Evolutionary conservation across 1,140 invertebrate species (phyloP).

Genomic region (Metopolophium dirhodum): DNA sequence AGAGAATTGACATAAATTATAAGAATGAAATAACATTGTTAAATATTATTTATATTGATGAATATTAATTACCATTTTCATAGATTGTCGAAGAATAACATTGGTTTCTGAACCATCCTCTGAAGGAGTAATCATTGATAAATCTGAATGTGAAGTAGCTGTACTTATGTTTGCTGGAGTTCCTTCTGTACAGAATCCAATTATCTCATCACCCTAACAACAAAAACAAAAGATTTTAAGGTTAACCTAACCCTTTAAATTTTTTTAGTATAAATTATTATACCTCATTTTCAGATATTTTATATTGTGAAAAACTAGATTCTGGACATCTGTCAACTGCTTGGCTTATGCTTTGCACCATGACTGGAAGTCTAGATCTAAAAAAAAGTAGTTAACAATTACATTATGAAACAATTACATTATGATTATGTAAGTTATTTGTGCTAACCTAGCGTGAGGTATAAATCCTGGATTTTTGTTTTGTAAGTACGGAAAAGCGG

Average conservation of each 20-base stretch:
- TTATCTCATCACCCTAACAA: constrained; percentile 37
- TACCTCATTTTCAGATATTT: constrained; percentile 42
- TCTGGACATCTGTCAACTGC: constrained; percentile 13
- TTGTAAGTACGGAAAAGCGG: neutral
- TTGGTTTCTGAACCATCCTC: constrained; percentile 73
- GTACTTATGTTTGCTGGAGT: constrained; percentile 87
- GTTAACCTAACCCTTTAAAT: neutral
- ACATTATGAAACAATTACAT: neutral
- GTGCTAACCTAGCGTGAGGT: constrained; percentile 34
- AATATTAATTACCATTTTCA: constrained; percentile 75
- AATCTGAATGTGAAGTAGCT: constrained; percentile 86
- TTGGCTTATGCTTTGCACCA: constrained; percentile 44
- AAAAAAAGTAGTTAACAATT: neutral
- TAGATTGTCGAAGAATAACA: constrained; percentile 77
- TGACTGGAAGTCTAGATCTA: constrained; percentile 52
- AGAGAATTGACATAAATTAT: neutral
- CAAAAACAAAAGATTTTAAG: neutral
- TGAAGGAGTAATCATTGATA: constrained; percentile 72
- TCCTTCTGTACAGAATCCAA: constrained; percentile 90
- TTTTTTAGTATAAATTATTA: neutral
- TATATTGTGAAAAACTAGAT: constrained; percentile 13
- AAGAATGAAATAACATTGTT: neutral
- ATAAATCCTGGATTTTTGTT: constrained; percentile 54
- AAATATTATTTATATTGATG: constrained; percentile 63
- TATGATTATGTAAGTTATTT: neutral